Evolutionary conservation across 2,888 invertebrate species (phyloP).

Genomic region (Caenorhabditis panamensis): DNA sequence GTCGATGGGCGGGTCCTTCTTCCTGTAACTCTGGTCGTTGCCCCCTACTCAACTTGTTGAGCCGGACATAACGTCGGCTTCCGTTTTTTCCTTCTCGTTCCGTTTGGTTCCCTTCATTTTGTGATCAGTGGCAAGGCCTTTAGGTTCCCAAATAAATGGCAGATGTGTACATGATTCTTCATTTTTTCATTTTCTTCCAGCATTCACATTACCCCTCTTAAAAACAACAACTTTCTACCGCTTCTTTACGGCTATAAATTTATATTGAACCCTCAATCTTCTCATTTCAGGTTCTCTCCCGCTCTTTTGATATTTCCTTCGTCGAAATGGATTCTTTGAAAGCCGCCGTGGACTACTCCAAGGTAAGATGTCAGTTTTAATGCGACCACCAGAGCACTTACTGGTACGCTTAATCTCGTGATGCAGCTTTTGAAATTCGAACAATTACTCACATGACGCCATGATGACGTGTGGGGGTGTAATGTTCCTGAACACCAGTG

Average conservation of each 20-base stretch:
- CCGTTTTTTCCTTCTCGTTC: neutral
- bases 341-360: constrained; percentile 58
- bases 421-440: neutral
- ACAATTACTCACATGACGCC: constrained; percentile 38
- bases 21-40: constrained; percentile 27
- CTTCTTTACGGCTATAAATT: neutral
- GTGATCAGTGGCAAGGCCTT: neutral
- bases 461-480: constrained; percentile 52
- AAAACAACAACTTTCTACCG: neutral
- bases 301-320: neutral
- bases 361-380: too few relatives aligned
- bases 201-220: neutral
- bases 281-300: neutral
- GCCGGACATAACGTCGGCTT: constrained; percentile 4
- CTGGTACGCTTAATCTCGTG: constrained; percentile 29
- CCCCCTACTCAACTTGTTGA: constrained; percentile 12
- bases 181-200: neutral
- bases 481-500: constrained; percentile 39
- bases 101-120: neutral
- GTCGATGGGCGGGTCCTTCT: constrained; percentile 27
- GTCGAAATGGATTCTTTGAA: constrained; percentile 55
- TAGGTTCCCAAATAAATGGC: constrained; percentile 14
- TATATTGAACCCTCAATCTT: neutral
- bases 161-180: constrained; percentile 9
- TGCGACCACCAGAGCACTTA: too few relatives aligned